A percentile compares a stretch with the other conserved stretches of the same genome.
Evolutionary conservation across 2,113 vertebrate genomes (phyloP).

Genomic region (Tragelaphus scriptus): DNA sequence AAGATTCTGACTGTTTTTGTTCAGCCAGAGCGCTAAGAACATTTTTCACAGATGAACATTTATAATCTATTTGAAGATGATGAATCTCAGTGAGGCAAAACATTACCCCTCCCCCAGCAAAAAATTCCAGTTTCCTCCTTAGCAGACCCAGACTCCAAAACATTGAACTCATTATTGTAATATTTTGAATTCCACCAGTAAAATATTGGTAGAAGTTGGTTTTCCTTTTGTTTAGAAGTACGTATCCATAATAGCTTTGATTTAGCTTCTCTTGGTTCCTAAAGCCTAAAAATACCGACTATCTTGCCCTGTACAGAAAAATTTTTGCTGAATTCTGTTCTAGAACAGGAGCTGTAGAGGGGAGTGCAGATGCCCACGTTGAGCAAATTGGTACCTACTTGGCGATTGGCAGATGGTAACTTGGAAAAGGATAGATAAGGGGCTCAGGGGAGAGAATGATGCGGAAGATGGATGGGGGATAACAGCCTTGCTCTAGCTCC

Average conservation of each 20-base stretch:
- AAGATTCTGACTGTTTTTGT: not conserved
- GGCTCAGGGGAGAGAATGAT: not conserved
- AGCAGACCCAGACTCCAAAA: not conserved
- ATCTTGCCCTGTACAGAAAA: not conserved
- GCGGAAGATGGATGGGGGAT: not conserved
- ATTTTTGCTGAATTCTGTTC: not conserved
- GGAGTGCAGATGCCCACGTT: rapidly evolving
- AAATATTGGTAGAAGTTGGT: not conserved
- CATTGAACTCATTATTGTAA: not conserved
- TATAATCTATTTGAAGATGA: not conserved
- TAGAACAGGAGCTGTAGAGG: not conserved
- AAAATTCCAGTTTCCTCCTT: not conserved
- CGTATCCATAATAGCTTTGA: not conserved
- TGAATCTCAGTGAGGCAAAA: not conserved
- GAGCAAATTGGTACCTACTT: not conserved
- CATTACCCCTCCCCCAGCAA: not conserved
- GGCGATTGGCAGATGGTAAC: not conserved
- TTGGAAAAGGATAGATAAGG: not conserved
- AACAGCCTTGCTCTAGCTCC: not conserved
- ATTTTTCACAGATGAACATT: not conserved
- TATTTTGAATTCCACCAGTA: not conserved
- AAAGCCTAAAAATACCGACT: not conserved
- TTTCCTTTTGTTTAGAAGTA: not conserved
- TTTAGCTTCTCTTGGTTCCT: not conserved
- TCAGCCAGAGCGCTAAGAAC: not conserved